These are phyloP conservation scores for Axis porcinus DNA, from an alignment of 2,113 vertebrate species.

Conservation along the genomic window DNA sequence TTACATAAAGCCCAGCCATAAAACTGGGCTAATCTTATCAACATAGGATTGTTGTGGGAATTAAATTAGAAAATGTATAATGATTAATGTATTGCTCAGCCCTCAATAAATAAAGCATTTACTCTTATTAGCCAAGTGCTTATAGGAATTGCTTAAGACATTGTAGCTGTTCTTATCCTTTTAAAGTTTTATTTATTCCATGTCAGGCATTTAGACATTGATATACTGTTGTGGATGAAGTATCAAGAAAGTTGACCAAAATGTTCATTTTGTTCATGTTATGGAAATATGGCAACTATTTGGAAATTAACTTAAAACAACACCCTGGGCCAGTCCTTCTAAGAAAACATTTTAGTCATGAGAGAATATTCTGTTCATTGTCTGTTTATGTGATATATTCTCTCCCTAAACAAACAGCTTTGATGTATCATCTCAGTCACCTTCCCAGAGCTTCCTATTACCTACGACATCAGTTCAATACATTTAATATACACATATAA, in stretches of 20 bases:
- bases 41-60: background rate
- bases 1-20: background rate
- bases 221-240: background rate
- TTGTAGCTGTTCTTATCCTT: background rate
- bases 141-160: background rate
- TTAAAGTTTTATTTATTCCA: background rate
- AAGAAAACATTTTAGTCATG: background rate
- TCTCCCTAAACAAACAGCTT: background rate
- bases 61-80: background rate
- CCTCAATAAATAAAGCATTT: background rate
- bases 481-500: background rate
- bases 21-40: background rate
- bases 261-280: background rate
- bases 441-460: background rate
- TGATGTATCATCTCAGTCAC: background rate
- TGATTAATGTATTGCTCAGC: background rate
- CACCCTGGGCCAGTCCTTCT: background rate
- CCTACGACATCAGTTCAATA: background rate
- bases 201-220: background rate
- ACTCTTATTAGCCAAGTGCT: background rate
- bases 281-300: background rate
- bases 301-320: background rate
- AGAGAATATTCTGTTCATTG: background rate
- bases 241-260: slow-evolving; percentile 11
- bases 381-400: background rate